phyloP scores from a whole-genome alignment of 2,113 vertebrate genomes.

The Campylomormyrus tamandua region DNA sequence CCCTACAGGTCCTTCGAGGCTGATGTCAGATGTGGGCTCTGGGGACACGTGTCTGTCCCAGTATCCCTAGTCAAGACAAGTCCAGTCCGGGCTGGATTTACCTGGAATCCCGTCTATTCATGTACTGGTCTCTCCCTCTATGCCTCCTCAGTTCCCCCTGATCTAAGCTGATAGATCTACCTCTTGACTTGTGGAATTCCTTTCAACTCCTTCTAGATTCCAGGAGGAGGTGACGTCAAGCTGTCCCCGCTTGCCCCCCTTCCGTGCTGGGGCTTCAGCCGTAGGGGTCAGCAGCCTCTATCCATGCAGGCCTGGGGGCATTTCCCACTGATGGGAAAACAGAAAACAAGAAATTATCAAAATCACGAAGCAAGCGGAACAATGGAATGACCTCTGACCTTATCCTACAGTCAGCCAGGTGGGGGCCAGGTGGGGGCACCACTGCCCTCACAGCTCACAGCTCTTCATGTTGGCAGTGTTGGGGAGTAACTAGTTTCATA shows the following conservation, averaged over 20 bases:
- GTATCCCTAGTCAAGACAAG: neutral
- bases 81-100: neutral
- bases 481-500: neutral
- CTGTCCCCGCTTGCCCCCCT: neutral
- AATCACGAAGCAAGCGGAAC: neutral
- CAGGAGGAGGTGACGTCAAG: constrained; percentile 10
- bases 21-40: neutral
- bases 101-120: neutral
- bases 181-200: neutral
- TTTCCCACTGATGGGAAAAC: neutral
- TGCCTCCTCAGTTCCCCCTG: neutral
- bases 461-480: neutral
- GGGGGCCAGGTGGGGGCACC: too few species aligned
- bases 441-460: neutral
- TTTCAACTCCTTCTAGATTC: neutral
- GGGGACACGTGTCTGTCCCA: neutral
- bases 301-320: neutral
- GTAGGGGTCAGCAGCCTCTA: neutral
- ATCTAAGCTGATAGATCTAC: neutral
- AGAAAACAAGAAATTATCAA: neutral
- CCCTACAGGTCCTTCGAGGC: neutral
- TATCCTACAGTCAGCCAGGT: too few species aligned
- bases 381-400: neutral
- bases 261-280: neutral
- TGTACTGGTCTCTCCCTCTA: neutral